Percentiles rank a stretch among this genome's conserved stretches.
Evolutionary conservation across 2,797 vertebrate genomes (phyloP).

Genomic region (Anguilla marmorata): DNA sequence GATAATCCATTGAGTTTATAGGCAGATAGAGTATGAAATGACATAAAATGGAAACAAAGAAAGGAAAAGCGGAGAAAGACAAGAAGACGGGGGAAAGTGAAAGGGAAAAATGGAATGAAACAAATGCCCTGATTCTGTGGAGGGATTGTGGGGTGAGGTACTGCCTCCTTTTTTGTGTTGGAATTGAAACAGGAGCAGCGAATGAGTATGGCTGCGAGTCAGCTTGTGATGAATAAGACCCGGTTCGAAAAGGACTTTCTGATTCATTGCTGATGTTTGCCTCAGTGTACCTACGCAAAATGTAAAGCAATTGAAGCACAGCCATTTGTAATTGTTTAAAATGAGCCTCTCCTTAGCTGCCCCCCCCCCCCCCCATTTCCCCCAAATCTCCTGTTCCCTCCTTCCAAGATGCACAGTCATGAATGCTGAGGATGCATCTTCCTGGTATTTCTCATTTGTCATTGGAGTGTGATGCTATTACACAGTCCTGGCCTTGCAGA

Average conservation of each 20-base stretch:
- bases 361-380: background rate
- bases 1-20: slow-evolving; percentile 18
- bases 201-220: slow-evolving; percentile 24
- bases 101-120: slow-evolving; percentile 40
- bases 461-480: background rate
- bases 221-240: slow-evolving; percentile 31
- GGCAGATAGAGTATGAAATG: slow-evolving; percentile 20
- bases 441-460: background rate
- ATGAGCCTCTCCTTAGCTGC: slow-evolving; percentile 33
- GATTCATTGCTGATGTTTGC: slow-evolving; percentile 50
- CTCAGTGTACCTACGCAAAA: slow-evolving; percentile 47
- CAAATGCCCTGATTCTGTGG: slow-evolving; percentile 9
- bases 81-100: slow-evolving; percentile 37
- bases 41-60: background rate
- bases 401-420: slow-evolving; percentile 26
- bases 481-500: background rate
- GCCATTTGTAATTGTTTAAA: slow-evolving; percentile 51
- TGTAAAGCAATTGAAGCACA: slow-evolving; percentile 43
- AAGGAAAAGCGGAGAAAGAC: background rate
- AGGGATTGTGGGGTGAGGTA: slow-evolving; percentile 12
- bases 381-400: slow-evolving; percentile 33
- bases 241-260: slow-evolving; percentile 36
- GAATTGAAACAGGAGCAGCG: slow-evolving; percentile 6
- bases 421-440: slow-evolving; percentile 36
- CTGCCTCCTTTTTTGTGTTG: slow-evolving; percentile 36